Percentiles rank a stretch among this genome's conserved stretches.
Evolutionary conservation across 2,888 invertebrate species (phyloP).

Genomic region (Halocaridina rubra): DNA sequence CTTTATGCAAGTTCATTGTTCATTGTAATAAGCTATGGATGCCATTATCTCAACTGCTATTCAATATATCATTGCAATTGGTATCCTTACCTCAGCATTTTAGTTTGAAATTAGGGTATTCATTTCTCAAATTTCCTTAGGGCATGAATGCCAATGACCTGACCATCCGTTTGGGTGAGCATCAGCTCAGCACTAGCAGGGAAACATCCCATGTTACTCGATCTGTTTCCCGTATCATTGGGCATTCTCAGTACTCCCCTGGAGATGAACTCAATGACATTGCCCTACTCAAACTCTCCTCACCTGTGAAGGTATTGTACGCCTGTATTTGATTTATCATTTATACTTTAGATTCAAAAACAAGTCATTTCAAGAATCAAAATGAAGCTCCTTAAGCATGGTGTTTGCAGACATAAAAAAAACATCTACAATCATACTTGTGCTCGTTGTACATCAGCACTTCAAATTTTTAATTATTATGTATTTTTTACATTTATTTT

Average conservation of each 20-base stretch:
- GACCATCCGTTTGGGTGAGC: conserved; percentile 5
- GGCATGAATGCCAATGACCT: neutral
- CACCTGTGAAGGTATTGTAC: neutral
- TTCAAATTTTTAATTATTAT: neutral
- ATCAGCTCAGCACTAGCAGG: neutral
- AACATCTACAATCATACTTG: no score
- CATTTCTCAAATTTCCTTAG: no score
- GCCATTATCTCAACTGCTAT: no score
- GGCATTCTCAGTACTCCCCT: neutral
- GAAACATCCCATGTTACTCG: conserved; percentile 2
- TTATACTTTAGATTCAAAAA: neutral
- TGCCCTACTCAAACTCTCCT: no score
- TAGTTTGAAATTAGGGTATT: no score
- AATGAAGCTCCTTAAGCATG: no score
- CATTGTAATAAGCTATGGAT: no score
- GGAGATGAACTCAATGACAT: no score
- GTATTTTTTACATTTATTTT: neutral
- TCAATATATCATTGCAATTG: no score
- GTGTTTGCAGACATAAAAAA: no score
- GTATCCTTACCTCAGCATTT: no score
- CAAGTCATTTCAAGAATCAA: neutral
- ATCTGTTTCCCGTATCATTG: neutral
- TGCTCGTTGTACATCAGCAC: neutral
- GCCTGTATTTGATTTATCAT: conserved; percentile 26
- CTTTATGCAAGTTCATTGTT: no score